Evolutionary conservation across 30 jellyfish, hydroid and myxozoan genomes (phyloP).

Genomic region (Hydractinia echinata): DNA sequence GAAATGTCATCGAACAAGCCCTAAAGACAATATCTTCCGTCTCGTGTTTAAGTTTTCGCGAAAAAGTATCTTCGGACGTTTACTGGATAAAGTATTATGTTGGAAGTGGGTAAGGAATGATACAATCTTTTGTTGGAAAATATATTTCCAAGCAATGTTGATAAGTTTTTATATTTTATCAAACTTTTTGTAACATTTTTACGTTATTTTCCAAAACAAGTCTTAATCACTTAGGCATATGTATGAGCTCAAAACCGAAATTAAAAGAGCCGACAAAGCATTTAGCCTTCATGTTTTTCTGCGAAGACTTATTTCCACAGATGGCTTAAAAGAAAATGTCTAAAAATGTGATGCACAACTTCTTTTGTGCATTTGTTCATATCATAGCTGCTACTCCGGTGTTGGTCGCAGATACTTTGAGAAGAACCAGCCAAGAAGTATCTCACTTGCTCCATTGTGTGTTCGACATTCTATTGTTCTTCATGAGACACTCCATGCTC

Average conservation of each 20-base stretch:
- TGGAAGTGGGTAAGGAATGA: constrained; percentile 68
- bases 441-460: constrained; percentile 67
- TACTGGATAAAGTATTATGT: constrained; percentile 63
- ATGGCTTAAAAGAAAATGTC: no score
- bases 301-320: no score
- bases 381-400: constrained; percentile 62
- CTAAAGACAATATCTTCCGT: constrained; percentile 34
- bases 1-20: not conserved
- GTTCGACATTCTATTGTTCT: constrained; percentile 38
- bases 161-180: no score
- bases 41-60: constrained; percentile 59
- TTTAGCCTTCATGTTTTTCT: no score
- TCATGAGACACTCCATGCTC: constrained; percentile 76
- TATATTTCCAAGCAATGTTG: no score
- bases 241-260: no score
- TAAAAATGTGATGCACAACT: no score
- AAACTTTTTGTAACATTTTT: no score
- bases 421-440: constrained; percentile 28
- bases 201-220: no score
- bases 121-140: no score
- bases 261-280: no score
- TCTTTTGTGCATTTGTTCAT: not conserved
- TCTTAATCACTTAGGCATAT: no score
- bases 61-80: constrained; percentile 39
- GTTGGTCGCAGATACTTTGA: constrained; percentile 60